Evolutionary conservation across 2,797 vertebrate species (phyloP).

Genomic region (Trematomus bernacchii): DNA sequence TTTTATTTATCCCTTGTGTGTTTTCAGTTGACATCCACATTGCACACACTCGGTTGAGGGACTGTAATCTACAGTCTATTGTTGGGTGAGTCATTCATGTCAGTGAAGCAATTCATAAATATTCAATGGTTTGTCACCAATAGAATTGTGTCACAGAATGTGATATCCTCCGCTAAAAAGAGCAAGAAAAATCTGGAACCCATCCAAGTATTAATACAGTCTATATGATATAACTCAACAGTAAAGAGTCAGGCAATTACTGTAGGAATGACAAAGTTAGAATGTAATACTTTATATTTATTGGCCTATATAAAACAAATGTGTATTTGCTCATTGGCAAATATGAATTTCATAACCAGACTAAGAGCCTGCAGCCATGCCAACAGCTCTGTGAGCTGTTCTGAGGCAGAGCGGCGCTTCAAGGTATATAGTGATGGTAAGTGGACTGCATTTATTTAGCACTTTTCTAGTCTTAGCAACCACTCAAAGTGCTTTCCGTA

Average conservation of each 20-base stretch:
- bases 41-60: conserved; percentile 25
- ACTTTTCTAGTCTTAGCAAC: no score
- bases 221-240: background rate
- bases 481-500: no score
- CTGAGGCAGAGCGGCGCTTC: background rate
- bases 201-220: background rate
- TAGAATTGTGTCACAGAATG: conserved; percentile 28
- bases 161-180: conserved; percentile 5
- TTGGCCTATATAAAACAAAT: background rate
- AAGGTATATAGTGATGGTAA: background rate
- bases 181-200: conserved; percentile 5
- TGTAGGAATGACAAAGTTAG: background rate
- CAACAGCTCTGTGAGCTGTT: no score
- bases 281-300: no score
- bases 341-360: background rate
- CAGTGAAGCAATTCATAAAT: conserved; percentile 45
- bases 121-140: conserved; percentile 53
- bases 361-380: background rate
- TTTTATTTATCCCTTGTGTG: conserved; percentile 44
- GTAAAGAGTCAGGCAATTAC: background rate
- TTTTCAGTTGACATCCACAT: conserved; percentile 45
- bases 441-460: no score
- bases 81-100: conserved; percentile 34
- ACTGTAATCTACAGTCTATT: conserved; percentile 46
- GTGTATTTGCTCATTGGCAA: no score